These are phyloP conservation scores for Hemibates koningsi DNA, from an alignment of 2,113 vertebrate species.

Conservation along the genomic window DNA sequence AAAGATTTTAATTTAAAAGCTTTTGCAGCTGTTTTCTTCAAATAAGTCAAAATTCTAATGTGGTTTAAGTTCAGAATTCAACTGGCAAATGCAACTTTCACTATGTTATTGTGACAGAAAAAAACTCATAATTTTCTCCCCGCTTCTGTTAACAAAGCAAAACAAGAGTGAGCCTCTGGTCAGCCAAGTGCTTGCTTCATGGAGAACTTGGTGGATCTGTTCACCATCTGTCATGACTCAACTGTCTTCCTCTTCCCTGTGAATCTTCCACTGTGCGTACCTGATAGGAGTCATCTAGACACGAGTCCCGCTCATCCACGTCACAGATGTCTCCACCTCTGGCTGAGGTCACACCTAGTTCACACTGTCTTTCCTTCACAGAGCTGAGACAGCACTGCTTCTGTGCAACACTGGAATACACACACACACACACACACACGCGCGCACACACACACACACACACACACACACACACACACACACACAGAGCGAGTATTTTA, in stretches of 20 bases:
- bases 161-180: neutral
- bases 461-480: no score
- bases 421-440: neutral
- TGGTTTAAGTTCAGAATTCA: neutral
- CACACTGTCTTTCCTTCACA: slow-evolving; percentile 80
- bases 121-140: neutral
- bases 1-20: neutral
- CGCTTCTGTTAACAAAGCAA: neutral
- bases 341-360: slow-evolving; percentile 78
- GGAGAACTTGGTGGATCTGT: neutral
- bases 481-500: neutral
- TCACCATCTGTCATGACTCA: neutral
- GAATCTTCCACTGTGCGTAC: slow-evolving; percentile 1
- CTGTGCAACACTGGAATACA: slow-evolving; percentile 76
- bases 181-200: neutral
- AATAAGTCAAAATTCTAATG: fast-evolving
- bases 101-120: neutral
- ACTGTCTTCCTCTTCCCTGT: neutral
- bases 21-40: neutral
- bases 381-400: slow-evolving; percentile 83
- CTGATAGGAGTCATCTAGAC: slow-evolving; percentile 76
- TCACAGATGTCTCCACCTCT: slow-evolving; percentile 76
- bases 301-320: slow-evolving; percentile 60
- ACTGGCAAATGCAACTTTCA: neutral
- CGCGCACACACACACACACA: no score